Conservation (phyloP, 2,113 vertebrate species). For the Myotis brandtii region DNA sequence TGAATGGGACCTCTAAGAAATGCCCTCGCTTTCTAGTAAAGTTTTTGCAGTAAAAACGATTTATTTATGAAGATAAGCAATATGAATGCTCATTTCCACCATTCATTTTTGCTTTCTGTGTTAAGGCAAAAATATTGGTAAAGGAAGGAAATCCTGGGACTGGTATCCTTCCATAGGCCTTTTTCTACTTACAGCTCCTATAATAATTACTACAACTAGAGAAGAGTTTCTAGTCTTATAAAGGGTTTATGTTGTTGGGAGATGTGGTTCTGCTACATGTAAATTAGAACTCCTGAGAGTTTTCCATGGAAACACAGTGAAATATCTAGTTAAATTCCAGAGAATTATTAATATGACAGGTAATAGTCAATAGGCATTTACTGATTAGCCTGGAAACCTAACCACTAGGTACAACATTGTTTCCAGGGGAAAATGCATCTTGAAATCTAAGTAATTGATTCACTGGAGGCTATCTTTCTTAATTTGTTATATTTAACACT, state of each 20-base stretch:
- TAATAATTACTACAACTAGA: background rate
- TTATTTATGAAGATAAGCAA: background rate
- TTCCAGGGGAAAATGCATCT: background rate
- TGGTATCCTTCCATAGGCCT: background rate
- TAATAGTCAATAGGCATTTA: background rate
- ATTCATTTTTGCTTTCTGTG: background rate
- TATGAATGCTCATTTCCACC: background rate
- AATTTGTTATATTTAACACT: background rate
- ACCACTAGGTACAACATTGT: background rate
- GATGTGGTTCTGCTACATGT: background rate
- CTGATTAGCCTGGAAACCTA: background rate
- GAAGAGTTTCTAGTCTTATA: background rate
- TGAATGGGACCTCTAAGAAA: background rate
- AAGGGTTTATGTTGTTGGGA: background rate
- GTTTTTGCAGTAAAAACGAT: background rate
- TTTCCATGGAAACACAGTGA: slow-evolving; percentile 31
- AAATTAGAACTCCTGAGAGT: slow-evolving; percentile 3
- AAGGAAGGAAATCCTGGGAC: background rate
- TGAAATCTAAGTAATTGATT: slow-evolving; percentile 25
- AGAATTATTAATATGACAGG: background rate
- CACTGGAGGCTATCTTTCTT: background rate
- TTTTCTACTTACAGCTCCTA: background rate
- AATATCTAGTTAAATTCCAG: background rate
- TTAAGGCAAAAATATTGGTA: background rate
- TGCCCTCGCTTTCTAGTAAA: background rate